phyloP scores from a whole-genome alignment of 1,140 invertebrate genomes.

The Drosophila pseudoananassae region DNA sequence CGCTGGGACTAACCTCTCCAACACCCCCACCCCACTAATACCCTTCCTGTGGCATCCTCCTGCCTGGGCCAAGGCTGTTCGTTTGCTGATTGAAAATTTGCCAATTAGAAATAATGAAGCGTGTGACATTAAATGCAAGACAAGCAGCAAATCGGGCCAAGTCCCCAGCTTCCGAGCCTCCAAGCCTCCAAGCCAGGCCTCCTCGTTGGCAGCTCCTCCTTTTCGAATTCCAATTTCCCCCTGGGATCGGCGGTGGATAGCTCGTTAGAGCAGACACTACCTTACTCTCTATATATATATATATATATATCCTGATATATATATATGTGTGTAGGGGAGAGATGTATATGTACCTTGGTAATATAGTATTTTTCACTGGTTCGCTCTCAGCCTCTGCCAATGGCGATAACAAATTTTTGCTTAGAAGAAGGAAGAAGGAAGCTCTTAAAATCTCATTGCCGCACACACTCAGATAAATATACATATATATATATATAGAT shows the following conservation, averaged over 20 bases:
- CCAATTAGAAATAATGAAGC: constrained; percentile 83
- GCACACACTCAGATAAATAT: constrained; percentile 1
- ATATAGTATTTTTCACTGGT: constrained; percentile 44
- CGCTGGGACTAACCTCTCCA: constrained; percentile 57
- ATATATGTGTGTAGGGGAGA: background rate
- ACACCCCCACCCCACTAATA: background rate
- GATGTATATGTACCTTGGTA: constrained; percentile 21
- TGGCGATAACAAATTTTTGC: constrained; percentile 78
- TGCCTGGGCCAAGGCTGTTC: constrained; percentile 23
- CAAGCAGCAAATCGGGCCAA: constrained; percentile 72
- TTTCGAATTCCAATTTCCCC: constrained; percentile 12
- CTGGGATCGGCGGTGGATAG: constrained; percentile 18
- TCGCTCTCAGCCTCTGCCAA: constrained; percentile 39
- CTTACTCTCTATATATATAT: constrained; percentile 12
- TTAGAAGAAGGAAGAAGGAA: constrained; percentile 75
- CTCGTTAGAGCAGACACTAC: constrained; percentile 20
- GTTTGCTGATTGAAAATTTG: constrained; percentile 80
- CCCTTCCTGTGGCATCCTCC: too few relatives aligned
- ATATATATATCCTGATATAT: constrained; percentile 18
- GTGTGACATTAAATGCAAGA: constrained; percentile 83
- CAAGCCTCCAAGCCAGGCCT: background rate
- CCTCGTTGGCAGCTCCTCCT: background rate
- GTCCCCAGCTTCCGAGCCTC: constrained; percentile 28
- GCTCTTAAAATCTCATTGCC: constrained; percentile 81
- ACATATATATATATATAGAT: constrained; percentile 1